Evolutionary conservation across 2,888 invertebrate species (phyloP), one percentile per base, ranked within the genome.

Genomic region (Agrochola litura): DNA sequence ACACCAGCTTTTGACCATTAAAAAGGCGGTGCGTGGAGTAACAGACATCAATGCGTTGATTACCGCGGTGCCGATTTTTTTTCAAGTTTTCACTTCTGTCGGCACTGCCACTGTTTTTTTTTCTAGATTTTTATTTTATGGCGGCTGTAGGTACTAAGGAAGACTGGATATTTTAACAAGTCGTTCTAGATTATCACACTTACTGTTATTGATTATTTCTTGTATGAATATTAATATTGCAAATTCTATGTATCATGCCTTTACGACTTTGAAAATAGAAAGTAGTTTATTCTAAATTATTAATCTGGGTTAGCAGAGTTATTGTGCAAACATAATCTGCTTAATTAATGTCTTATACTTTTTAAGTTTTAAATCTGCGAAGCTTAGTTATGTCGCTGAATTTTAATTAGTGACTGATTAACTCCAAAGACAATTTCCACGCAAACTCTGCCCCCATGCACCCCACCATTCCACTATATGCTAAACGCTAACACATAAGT

Each of bases 231-330:
- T 58, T 46, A 37, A 69, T 68, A 73, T 68, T 61, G 14, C 6
- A 64, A 60, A 72, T 19, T 49, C 12, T 49, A 70, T 79, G 61
- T 61, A 65, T 52, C 30, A 60, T 49, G 63, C 37, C 37, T 70
- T 54, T 68, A 67, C 37, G 81, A 60, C 84, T 89, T 83, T 88
- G 79, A 89, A 77, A 87, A 82, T 85, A 88, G 88, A 89, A 87
- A 89, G 88, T 87, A 72, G 83, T 83, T 85, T 83, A 83, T 68
- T 64, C 63, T 52, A 80, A 85, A 76, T 79, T 77, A 79, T 79
- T 64, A 65, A 88, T 83, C 79, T 89, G 71, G 89, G 85, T 78
- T 87, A 87, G 64, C 64, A 60, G 41, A 69, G 49, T 56, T 76
- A 81, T 84, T 88, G 77, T 82, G 84, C 76, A 89, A 87, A 30